Evolutionary conservation across 2,888 invertebrate species (phyloP), one percentile per base, ranked within the genome.

Genomic region (Noctuana brunneofusca): DNA sequence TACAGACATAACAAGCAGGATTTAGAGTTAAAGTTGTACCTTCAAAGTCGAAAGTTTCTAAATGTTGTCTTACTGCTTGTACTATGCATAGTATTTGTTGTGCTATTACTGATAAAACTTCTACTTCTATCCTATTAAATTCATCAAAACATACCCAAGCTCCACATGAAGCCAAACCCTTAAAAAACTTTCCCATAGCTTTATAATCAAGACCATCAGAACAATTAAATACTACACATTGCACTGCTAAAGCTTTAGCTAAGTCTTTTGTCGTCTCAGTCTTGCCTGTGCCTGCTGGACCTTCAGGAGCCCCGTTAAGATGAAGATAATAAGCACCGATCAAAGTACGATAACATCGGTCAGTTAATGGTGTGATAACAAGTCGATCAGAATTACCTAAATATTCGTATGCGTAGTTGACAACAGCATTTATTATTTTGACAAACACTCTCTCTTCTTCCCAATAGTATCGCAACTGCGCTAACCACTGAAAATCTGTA

Each of bases 261-360:
- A 98, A 90, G 89, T 98, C 98, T 89, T 98, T 98, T 0, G 96
- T 96, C 16, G 97, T 97, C 89, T 97, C 97, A 0, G 97, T 97
- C 89, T 97, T 97, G 0, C 97, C 97, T 0, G 97, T 97, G 0
- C 97, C 97, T 0, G 96, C 96, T 0, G 97, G 97, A 0, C 96
- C 96, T 86, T 96, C 96, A 0, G 96, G 96, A 3, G 96, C 96
- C n/a, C 96, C 97, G 75, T 96, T 96, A 69, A 97, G 86, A 83
- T 97, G 96, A 52, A 97, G 89, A 75, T 95, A 95, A 81, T 95
- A 96, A 0, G 97, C 97, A 0, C 96, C 96, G 67, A 97, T 94
- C 58, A 97, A 86, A 0, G 97, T 97, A 20, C 97, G 93, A 80
- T 96, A 97, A 78, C 97, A 97, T 69, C 96, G 93, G 78, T 95